phyloP scores from a whole-genome alignment of 2,888 invertebrate species.

The Cosmia pyralina region DNA sequence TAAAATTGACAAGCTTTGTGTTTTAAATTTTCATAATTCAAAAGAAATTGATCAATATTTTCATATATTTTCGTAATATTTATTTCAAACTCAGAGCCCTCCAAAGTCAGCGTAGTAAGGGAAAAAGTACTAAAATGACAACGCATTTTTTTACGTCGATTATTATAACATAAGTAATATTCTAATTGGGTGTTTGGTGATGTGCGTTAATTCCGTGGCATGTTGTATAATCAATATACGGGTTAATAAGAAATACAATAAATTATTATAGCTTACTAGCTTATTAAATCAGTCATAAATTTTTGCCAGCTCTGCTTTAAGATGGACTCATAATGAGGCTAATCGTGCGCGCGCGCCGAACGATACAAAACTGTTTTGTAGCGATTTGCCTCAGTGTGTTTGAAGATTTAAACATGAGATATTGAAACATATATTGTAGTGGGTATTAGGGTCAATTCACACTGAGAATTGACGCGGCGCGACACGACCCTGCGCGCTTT shows the following conservation, averaged over 20 bases:
- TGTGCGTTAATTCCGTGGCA: too few relatives aligned
- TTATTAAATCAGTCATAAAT: not conserved
- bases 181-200: too few relatives aligned
- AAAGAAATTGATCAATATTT: too few relatives aligned
- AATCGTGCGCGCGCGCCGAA: not conserved
- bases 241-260: not conserved
- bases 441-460: not conserved
- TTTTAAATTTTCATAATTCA: too few relatives aligned
- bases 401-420: not conserved
- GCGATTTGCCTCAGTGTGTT: not conserved
- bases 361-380: not conserved
- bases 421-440: not conserved
- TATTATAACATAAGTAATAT: too few relatives aligned
- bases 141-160: too few relatives aligned
- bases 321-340: constrained; percentile 18
- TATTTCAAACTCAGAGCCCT: too few relatives aligned
- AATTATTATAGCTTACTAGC: not conserved
- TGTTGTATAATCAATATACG: not conserved
- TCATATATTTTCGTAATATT: too few relatives aligned
- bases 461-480: not conserved
- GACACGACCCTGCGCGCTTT: not conserved
- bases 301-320: constrained; percentile 24
- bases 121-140: too few relatives aligned
- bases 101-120: too few relatives aligned
- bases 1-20: too few relatives aligned